Base-by-base conservation (phyloP, 2,888 invertebrate species). In the Ellobium chinense region DNA sequence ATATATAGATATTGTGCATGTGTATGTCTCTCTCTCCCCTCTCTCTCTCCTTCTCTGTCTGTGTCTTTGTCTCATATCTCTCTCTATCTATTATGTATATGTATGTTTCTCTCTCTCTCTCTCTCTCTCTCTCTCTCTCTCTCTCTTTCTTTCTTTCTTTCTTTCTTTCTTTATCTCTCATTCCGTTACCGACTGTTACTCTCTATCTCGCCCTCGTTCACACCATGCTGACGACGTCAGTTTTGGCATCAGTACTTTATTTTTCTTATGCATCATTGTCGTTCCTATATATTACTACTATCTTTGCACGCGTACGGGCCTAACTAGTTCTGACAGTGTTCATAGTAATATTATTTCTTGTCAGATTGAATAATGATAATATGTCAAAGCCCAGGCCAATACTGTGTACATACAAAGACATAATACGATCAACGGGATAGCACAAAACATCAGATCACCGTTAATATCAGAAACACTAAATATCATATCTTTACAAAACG, bases 101-200 rank as follows among this genome's bases (percentile, higher is more conserved):
- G 21, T 70, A 21, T 27, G 27, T 46, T 29, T 31, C 31, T 70
- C 72, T 58, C 58, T 72, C 58, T 72, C 58, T 58, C 36, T 72
- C 58, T 72, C 58, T 58, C 36, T 72, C 72, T 72, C 36, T 58
- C 34, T 63, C 2, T 37, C n/a, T 37, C 37, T 68, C 70, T 54
- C 24, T 27, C 12, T 58, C 29, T 68, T 36, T 46, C 31, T 68
- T 37, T 68, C 37, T 68, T 21, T 68, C 36, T 68, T 37, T 34
- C 36, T 68, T 21, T 34, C 12, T 34, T 5, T 34, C 37, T 34
- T 37, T 9, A 34, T 68, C 21, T 68, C 68, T 68, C 21, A 9
- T 7, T 68, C 37, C 36, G 36, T 34, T n/a, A 36, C 36, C 21
- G 4, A 2, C 36, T 68, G 9, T 68, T 7, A 36, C 68, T 68